These are phyloP conservation scores for Proisotoma minuta DNA, from an alignment of 2,888 invertebrate genomes.

Conservation along the genomic window DNA sequence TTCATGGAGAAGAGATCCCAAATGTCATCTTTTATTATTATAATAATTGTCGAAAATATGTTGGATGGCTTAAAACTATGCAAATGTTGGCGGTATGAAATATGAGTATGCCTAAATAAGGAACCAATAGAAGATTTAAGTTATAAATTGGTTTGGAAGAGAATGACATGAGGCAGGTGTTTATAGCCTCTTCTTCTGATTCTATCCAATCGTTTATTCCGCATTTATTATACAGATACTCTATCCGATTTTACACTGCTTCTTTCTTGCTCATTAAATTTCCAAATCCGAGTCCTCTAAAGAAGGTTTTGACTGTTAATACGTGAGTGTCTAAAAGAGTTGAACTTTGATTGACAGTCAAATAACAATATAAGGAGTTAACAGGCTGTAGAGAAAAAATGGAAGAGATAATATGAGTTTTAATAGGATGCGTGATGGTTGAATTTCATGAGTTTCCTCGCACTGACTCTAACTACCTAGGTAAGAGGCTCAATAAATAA, in stretches of 20 bases:
- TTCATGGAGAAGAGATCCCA: too few species aligned
- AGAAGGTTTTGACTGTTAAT: too few species aligned
- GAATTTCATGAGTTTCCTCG: constrained; percentile 4
- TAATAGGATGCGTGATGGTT: constrained; percentile 14
- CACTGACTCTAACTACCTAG: constrained; percentile 14
- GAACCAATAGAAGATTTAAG: constrained; percentile 8
- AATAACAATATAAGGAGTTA: constrained; percentile 20
- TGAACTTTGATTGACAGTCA: constrained; percentile 28
- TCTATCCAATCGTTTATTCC: too few species aligned
- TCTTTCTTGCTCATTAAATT: too few species aligned
- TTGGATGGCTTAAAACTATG: too few species aligned
- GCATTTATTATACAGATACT: too few species aligned
- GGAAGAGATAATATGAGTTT: constrained; percentile 15
- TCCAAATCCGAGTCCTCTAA: too few species aligned
- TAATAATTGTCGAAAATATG: too few species aligned
- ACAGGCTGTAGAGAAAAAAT: constrained; percentile 3
- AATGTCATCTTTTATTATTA: too few species aligned
- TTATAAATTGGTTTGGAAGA: constrained; percentile 10
- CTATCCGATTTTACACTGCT: too few species aligned
- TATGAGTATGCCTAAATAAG: constrained; percentile 10
- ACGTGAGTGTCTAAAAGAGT: neutral
- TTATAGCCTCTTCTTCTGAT: too few species aligned
- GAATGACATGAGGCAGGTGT: constrained; percentile 14
- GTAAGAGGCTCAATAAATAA: constrained; percentile 25
- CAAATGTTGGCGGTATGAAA: too few species aligned